Evolutionary conservation across 2,113 vertebrate genomes (phyloP), one percentile per base, ranked within the genome.

Genomic region (Syngnathoides biaculeatus): DNA sequence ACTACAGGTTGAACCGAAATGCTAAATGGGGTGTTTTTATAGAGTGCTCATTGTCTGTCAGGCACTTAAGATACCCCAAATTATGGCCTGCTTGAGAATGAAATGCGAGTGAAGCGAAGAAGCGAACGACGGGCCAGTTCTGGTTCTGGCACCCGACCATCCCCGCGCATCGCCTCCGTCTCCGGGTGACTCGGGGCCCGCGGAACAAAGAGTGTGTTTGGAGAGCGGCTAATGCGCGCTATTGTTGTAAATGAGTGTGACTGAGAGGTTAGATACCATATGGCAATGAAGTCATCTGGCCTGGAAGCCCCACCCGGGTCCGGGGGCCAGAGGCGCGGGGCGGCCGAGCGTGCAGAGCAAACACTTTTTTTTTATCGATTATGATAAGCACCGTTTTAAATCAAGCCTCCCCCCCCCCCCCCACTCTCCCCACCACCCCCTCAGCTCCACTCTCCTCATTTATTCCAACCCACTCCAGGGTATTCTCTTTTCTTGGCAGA

Each of bases 261-360:
- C 75, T 79, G 86, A 74, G 86, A 90, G 84, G 88, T 88, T 89
- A 89, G 89, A 90, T 87, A 91, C 85, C 88, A 89, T 88, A 90
- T 90, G 89, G 87, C 85, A 83, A 89, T 91, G 89, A 89, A 89
- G 89, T 92, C 89, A 90, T 91, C 85, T 84, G 87, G 86, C 85
- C 84, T 81, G 79, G 75, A 83, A 88, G 81, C 84, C 86, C 86
- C 90, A 84, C 89, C 90, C 90, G 61, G 83, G 85, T 83, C 79
- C 86, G 22, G 26, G 75, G 59, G 78, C 27, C 75, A 86, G 80
- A 91, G 83, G 83, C 88, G 78, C 65, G 63, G 89, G 86, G 83
- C 75, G 88, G 86, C 84, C 82, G 80, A 79, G 78, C 85, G 64
- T 40, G 80, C 88, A 76, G 79, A 73, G 59, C 88, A 85, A 90